Conservation (phyloP, 1,140 invertebrate genomes). For the Gonioctena quinquepunctata region DNA sequence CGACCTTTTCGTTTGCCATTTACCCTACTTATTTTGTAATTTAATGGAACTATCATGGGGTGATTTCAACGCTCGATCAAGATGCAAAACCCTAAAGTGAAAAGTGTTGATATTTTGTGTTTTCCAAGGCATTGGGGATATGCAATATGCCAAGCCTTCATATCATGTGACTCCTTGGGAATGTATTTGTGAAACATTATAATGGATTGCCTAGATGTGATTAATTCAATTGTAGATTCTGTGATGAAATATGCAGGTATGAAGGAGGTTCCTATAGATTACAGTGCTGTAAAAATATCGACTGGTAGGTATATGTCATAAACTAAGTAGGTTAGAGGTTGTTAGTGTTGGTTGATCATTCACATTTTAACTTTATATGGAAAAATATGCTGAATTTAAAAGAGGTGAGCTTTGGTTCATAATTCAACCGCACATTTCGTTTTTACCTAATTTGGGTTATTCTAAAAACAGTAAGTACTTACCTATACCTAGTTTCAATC, state of each 20-base stretch:
- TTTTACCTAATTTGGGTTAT: neutral
- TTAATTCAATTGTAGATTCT: constrained; percentile 4
- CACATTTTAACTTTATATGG: neutral
- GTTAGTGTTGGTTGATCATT: too few relatives aligned
- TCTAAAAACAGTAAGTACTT: too few relatives aligned
- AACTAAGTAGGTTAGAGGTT: neutral
- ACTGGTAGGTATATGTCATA: neutral
- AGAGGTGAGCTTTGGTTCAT: neutral
- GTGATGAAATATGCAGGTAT: neutral
- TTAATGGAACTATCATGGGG: neutral
- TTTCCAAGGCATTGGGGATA: neutral
- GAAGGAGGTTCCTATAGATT: neutral
- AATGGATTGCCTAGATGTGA: neutral
- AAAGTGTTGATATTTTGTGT: neutral
- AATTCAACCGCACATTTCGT: neutral
- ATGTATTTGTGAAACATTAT: neutral
- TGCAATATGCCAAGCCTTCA: neutral
- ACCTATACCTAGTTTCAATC: too few relatives aligned
- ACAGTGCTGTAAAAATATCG: neutral
- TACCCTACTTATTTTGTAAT: constrained; percentile 32
- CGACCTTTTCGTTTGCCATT: constrained; percentile 42
- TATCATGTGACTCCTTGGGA: constrained; percentile 5
- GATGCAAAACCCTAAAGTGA: neutral
- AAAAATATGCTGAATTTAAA: neutral
- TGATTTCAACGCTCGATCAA: neutral